Evolutionary conservation across 2,113 vertebrate genomes (phyloP), one percentile per base, ranked within the genome.

Genomic region (Cynopterus brachyotis): DNA sequence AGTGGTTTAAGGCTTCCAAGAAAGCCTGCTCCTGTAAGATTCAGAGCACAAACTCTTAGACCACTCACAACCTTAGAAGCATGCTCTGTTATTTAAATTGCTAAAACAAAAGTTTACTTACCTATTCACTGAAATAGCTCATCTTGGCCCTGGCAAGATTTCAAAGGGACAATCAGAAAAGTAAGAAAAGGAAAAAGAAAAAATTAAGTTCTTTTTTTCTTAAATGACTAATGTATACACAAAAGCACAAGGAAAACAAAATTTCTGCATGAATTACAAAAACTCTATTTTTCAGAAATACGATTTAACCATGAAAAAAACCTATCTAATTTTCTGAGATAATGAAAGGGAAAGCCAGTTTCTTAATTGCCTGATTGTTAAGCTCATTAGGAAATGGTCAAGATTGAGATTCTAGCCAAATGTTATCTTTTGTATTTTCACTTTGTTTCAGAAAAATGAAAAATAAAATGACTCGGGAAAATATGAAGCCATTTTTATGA

Each of bases 211-310:
- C n/a, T 91, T 95, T 88, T 70, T 79, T 89, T 87, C 62, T 72
- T 94, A 96, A 88, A 60, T 94, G 75, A 84, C n/a, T 64, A 75
- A 53, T 37, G 1, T 35, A 53, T 11, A 90, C 7, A 80, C 9
- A 88, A 70, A 93, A 83, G 20, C 66, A 85, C 13, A 69, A 91
- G 42, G 57, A 85, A 96, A 93, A 91, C 20, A 88, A 90, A 80
- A 59, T 90, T 82, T 89, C 32, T 89, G 37, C 60, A 73, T 22
- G 83, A 50, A 86, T 94, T 89, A 82, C n/a, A 79, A 89, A 92
- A 95, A 32, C 57, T 80, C 79, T 76, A 37, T 37, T 90, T 97
- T 97, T 89, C 22, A 92, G 91, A 98, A 98, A 91, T 76, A 30
- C 55, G 95, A 83, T 96, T 97, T 92, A 70, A 75, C 53, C 59